These are phyloP conservation scores for Podarcis cretensis DNA, from an alignment of 2,113 vertebrate genomes.

Conservation along the genomic window DNA sequence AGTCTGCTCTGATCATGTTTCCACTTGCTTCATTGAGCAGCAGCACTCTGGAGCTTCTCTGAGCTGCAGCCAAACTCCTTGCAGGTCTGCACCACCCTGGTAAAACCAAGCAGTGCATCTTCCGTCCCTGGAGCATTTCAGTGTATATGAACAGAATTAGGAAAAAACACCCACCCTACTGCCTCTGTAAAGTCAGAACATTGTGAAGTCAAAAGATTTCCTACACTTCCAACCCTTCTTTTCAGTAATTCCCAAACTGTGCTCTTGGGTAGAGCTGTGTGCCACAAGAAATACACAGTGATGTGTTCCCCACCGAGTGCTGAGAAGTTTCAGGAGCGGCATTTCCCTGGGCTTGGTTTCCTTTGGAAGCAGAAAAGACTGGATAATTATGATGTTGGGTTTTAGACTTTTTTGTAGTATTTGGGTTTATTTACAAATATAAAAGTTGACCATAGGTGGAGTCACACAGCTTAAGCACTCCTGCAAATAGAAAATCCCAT, in stretches of 20 bases:
- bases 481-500: not conserved
- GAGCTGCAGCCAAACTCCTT: not conserved
- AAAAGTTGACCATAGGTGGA: not conserved
- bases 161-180: not conserved
- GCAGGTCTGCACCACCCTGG: not conserved
- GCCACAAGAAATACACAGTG: not conserved
- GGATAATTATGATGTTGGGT: too few relatives aligned
- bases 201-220: not conserved
- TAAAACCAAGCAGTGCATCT: not conserved
- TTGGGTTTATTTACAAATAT: not conserved
- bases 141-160: not conserved
- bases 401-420: not conserved
- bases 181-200: not conserved
- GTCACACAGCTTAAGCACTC: not conserved
- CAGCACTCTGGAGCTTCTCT: not conserved
- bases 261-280: not conserved
- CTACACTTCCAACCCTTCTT: not conserved
- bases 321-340: not conserved
- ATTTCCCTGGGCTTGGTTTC: not conserved
- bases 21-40: not conserved
- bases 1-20: not conserved
- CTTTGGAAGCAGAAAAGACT: not conserved
- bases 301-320: not conserved
- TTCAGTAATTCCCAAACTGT: not conserved
- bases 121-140: not conserved